phyloP scores from a whole-genome alignment of 2,113 vertebrate species.

The Pygoscelis adeliae region DNA sequence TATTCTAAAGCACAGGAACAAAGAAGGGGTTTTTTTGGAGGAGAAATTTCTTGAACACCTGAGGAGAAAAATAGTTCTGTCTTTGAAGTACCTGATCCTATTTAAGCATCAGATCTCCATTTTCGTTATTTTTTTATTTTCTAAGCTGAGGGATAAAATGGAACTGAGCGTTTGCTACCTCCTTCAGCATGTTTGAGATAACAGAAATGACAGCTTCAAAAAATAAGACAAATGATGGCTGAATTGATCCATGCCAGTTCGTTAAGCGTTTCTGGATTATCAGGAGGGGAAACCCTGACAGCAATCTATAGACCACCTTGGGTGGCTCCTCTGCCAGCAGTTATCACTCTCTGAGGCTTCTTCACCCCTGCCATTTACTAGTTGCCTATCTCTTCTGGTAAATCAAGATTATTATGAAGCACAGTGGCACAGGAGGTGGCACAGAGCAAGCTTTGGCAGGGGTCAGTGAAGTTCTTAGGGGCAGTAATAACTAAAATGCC shows the following conservation, averaged over 20 bases:
- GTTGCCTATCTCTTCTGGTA: not conserved
- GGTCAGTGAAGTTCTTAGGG: not conserved
- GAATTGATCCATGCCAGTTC: not conserved
- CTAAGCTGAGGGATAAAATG: not conserved
- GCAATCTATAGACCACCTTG: not conserved
- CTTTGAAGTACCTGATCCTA: slow-evolving; percentile 18
- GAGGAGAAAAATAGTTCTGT: not conserved
- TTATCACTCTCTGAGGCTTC: not conserved
- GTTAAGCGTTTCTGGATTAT: not conserved
- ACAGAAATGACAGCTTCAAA: not conserved
- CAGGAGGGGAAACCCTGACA: not conserved
- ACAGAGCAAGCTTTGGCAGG: not conserved
- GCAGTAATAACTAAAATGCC: not conserved
- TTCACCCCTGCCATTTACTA: not conserved
- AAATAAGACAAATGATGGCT: not conserved
- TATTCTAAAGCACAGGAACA: slow-evolving; percentile 16
- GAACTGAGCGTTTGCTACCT: not conserved
- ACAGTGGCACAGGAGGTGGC: not conserved
- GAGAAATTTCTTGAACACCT: slow-evolving; percentile 19
- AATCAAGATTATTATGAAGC: not conserved
- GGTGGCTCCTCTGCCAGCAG: not conserved
- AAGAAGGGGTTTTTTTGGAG: not conserved
- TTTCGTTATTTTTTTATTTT: slow-evolving; percentile 12
- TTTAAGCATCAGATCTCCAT: slow-evolving; percentile 29
- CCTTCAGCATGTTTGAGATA: not conserved